Conservation (phyloP, 1,140 invertebrate genomes). For the Dreissena rostriformis region DNA sequence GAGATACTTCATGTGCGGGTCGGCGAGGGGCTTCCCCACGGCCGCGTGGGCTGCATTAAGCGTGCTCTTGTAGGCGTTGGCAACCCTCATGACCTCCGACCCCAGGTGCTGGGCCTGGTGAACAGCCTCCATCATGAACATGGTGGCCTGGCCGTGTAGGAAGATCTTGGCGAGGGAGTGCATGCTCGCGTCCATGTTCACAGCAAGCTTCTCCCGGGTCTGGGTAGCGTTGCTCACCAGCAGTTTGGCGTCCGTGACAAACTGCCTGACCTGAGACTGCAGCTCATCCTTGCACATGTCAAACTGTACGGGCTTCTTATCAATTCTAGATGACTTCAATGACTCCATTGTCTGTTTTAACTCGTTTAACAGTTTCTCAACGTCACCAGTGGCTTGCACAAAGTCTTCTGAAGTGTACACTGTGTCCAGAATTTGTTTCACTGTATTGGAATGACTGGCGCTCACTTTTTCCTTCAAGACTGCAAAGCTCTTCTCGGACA, state of each 20-base stretch:
- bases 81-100: conserved; percentile 90
- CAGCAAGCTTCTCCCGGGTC: conserved; percentile 83
- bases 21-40: conserved; percentile 77
- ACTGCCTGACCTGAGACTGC: conserved; percentile 89
- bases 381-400: conserved; percentile 67
- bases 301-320: conserved; percentile 69
- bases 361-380: conserved; percentile 72
- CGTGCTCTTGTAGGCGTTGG: conserved; percentile 87
- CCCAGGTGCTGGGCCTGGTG: conserved; percentile 90
- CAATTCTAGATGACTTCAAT: conserved; percentile 66
- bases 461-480: conserved; percentile 67
- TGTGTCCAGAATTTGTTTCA: conserved; percentile 68
- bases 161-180: conserved; percentile 77
- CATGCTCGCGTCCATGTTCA: conserved; percentile 80
- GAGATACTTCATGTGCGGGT: conserved; percentile 83
- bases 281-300: conserved; percentile 86
- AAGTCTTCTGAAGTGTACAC: conserved; percentile 68
- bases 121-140: conserved; percentile 86
- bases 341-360: conserved; percentile 74
- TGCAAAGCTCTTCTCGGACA: conserved; percentile 70
- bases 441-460: conserved; percentile 64
- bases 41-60: conserved; percentile 81
- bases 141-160: conserved; percentile 81
- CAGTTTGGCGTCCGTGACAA: conserved; percentile 91
- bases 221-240: conserved; percentile 90